phyloP scores from a whole-genome alignment of 2,888 invertebrate species.

The Cynaeus angustus region DNA sequence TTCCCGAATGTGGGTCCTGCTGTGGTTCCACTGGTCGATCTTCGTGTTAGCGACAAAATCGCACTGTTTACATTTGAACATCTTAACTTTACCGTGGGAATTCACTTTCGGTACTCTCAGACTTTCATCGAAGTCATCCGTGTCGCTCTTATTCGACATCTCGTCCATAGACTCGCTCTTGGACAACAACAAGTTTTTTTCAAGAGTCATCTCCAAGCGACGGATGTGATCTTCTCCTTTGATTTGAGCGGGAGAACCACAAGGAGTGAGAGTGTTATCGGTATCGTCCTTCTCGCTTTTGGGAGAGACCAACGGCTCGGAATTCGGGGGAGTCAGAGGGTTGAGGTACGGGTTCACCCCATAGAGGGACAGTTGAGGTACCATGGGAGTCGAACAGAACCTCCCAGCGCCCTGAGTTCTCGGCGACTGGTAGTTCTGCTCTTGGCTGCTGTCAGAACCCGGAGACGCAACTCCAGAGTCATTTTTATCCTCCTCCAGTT shows the following conservation, averaged over 20 bases:
- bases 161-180: conserved; percentile 69
- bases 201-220: conserved; percentile 67
- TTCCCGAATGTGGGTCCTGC: conserved; percentile 90
- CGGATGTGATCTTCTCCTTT: conserved; percentile 62
- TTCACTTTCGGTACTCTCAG: conserved; percentile 75
- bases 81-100: conserved; percentile 89
- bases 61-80: conserved; percentile 95
- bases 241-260: conserved; percentile 65
- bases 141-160: conserved; percentile 67
- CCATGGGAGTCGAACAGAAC: conserved; percentile 59
- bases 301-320: conserved; percentile 68
- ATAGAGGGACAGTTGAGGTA: conserved; percentile 21
- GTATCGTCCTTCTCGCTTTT: conserved; percentile 45
- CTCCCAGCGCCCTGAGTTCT: conserved; percentile 55
- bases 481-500: conserved; percentile 73
- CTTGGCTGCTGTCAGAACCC: conserved; percentile 71
- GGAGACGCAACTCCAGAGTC: conserved; percentile 77
- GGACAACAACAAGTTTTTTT: conserved; percentile 61
- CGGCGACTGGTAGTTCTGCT: conserved; percentile 40
- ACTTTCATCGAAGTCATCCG: conserved; percentile 74
- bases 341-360: conserved; percentile 45
- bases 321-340: conserved; percentile 77
- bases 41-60: conserved; percentile 89
- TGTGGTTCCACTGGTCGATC: conserved; percentile 95
- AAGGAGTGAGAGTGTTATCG: conserved; percentile 61